These are phyloP conservation scores for Drosophila subpulchrella DNA, from an alignment of 1,140 invertebrate genomes.

Conservation along the genomic window DNA sequence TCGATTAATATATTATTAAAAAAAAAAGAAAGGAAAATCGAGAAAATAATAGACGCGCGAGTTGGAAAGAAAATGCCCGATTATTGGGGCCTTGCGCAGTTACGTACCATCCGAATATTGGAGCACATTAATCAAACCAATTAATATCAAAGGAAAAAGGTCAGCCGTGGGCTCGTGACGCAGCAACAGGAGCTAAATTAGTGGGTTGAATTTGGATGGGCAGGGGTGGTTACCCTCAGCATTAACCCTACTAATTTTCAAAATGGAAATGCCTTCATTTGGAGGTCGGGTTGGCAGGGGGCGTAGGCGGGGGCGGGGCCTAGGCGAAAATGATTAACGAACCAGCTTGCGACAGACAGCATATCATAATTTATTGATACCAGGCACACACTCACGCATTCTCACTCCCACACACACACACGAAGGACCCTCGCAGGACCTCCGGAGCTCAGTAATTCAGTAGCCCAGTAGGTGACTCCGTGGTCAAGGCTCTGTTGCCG, in stretches of 20 bases:
- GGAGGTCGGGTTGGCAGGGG: neutral
- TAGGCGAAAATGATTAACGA: constrained; percentile 74
- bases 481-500: constrained; percentile 44
- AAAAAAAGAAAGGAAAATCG: neutral
- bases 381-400: constrained; percentile 51
- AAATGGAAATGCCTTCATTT: constrained; percentile 34
- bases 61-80: constrained; percentile 25
- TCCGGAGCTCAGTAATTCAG: constrained; percentile 1
- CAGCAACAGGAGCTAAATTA: constrained; percentile 18
- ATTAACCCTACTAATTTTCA: constrained; percentile 58
- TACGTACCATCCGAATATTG: constrained; percentile 68
- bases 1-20: constrained; percentile 4
- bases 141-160: constrained; percentile 69
- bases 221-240: constrained; percentile 15
- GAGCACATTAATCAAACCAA: constrained; percentile 79
- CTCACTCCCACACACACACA: constrained; percentile 1
- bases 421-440: constrained; percentile 38
- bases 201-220: constrained; percentile 7
- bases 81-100: constrained; percentile 34
- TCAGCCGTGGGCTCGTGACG: constrained; percentile 44
- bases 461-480: constrained; percentile 19
- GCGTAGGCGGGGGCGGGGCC: neutral
- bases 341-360: constrained; percentile 60
- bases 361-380: constrained; percentile 80
- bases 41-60: constrained; percentile 35